phyloP scores from a whole-genome alignment of 2,113 vertebrate genomes.

The Apodemus sylvaticus region DNA sequence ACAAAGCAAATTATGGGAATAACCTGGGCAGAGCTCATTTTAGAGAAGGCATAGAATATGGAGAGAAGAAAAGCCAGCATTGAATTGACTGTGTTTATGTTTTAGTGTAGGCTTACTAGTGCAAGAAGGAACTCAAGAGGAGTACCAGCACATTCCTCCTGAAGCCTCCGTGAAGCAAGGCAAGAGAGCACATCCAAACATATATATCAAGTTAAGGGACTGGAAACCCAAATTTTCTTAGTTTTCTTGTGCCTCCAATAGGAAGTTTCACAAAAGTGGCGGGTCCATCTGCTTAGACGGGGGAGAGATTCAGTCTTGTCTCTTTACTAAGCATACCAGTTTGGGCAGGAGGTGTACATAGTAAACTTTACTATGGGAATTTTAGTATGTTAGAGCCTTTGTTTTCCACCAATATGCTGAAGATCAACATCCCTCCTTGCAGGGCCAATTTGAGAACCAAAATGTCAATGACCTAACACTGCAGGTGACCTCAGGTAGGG shows the following conservation, averaged over 20 bases:
- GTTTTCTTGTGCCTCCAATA: fast-evolving
- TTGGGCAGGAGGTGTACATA: not conserved
- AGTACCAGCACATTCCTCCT: not conserved
- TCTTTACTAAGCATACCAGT: not conserved
- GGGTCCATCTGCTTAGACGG: not conserved
- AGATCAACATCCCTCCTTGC: not conserved
- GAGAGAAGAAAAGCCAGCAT: not conserved
- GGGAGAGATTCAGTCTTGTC: not conserved
- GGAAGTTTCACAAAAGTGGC: fast-evolving
- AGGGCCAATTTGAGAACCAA: not conserved
- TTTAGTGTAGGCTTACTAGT: not conserved
- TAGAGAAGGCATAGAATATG: too few species aligned
- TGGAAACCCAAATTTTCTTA: not conserved
- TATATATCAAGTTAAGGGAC: fast-evolving
- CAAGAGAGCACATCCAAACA: not conserved
- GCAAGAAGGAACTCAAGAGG: not conserved
- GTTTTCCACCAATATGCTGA: not conserved
- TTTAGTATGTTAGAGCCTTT: not conserved
- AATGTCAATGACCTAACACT: not conserved
- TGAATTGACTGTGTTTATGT: not conserved
- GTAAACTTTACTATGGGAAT: not conserved
- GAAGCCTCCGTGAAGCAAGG: not conserved
- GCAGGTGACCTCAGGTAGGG: not conserved
- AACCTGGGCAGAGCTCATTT: not conserved
- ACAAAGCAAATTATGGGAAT: not conserved